Base-by-base conservation (phyloP, 2,113 vertebrate species). In the Cinclus cinclus region DNA sequence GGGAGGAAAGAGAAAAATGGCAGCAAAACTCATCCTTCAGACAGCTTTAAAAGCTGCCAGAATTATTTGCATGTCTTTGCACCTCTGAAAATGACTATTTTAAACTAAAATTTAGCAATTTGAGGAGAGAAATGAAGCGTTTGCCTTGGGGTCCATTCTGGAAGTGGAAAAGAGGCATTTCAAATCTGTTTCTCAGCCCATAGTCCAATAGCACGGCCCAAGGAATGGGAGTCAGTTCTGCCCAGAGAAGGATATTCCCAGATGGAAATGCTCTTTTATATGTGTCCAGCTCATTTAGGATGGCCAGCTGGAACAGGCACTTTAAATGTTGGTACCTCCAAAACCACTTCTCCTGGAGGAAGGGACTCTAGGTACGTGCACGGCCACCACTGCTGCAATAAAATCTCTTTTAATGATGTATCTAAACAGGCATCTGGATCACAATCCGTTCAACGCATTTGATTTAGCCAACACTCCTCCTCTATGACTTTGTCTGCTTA, bases 1-100 rank as follows among this genome's bases (percentile, higher is more conserved):
- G 87, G 71, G 53, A 88, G 47, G 44, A 96, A 95, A 78, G 75
- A 76, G 67, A 47, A 89, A 91, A 92, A 86, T 94, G 59, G 55
- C 70, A 87, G 62, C 37, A 95, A 95, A 83, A 31, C 37, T 73
- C 28, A 28, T 47, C 35, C 59, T 92, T 83, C 67, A 94, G 73
- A 56, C 37, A 71, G 35, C 24, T 85, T 89, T 94, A 81, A 89
- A 94, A 85, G 37, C 44, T 94, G 41, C 65, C 90, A 89, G 19
- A 55, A 25, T 24, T 23, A 83, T 62, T 89, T 86, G 52, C 19
- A 41, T 42, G 50, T 41, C 60, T 74, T 77, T 42, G 5, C n/a
- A 37, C 30, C 35, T 23, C 42, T 55, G 63, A 73, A 80, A 62
- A 88, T 14, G 0, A 24, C 35, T 77, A 30, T 77, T 92, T 77